These are phyloP conservation scores for Pyrrhosoma nymphula DNA, from an alignment of 2,888 invertebrate genomes.

Conservation along the genomic window DNA sequence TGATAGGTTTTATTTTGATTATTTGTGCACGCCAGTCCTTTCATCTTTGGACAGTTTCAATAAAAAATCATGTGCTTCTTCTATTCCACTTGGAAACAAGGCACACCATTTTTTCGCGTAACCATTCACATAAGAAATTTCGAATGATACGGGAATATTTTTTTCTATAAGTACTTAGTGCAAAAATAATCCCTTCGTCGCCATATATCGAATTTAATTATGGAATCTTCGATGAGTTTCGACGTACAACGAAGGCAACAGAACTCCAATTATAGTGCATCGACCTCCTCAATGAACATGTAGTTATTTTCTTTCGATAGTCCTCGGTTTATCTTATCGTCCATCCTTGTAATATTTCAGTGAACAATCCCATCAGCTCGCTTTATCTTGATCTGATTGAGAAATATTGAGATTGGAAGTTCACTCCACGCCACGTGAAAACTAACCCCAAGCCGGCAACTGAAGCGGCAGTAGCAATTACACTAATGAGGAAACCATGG, in stretches of 20 bases:
- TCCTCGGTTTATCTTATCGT: not conserved
- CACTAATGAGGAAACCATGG: not conserved
- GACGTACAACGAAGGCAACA: not conserved
- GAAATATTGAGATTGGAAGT: not conserved
- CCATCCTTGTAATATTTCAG: not conserved
- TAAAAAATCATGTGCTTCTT: too few species aligned
- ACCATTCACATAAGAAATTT: too few species aligned
- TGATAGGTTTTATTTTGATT: too few species aligned
- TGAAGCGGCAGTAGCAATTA: constrained; percentile 1
- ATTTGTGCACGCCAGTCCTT: too few species aligned
- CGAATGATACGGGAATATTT: too few species aligned
- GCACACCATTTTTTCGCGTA: too few species aligned
- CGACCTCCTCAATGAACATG: not conserved
- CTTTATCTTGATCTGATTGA: not conserved
- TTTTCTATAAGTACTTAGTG: too few species aligned
- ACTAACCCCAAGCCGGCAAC: not conserved
- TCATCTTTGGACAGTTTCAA: too few species aligned
- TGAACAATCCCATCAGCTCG: not conserved
- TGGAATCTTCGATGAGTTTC: not conserved
- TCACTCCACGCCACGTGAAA: not conserved
- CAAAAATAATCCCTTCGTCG: too few species aligned
- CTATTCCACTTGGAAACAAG: too few species aligned
- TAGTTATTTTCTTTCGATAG: not conserved
- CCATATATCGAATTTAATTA: too few species aligned
- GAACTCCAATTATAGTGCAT: not conserved